Evolutionary conservation across 2,888 invertebrate species (phyloP).

Genomic region (Chesias legatella): DNA sequence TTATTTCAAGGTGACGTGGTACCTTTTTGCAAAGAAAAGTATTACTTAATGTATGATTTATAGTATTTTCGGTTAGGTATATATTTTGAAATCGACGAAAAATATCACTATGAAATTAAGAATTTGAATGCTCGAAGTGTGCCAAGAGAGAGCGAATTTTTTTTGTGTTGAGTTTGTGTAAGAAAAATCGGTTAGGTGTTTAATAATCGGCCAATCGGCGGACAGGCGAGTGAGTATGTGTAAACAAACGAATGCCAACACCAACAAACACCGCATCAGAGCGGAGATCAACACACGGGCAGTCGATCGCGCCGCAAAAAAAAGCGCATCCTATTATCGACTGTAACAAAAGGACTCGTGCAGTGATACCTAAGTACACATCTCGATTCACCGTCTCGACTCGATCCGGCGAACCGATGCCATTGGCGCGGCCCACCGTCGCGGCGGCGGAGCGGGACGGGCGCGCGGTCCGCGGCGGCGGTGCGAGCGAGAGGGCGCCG

Average conservation of each 20-base stretch:
- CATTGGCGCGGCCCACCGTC: slow-evolving; percentile 80
- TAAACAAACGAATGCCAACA: slow-evolving; percentile 53
- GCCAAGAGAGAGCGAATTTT: no score
- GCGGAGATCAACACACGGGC: slow-evolving; percentile 51
- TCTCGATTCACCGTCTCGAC: slow-evolving; percentile 80
- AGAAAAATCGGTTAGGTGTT: slow-evolving; percentile 2
- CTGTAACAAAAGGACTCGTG: slow-evolving; percentile 79
- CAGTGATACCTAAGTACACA: slow-evolving; percentile 81
- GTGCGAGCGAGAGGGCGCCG: slow-evolving; percentile 72
- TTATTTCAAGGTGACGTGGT: slow-evolving; percentile 55
- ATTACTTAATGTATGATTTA: no score
- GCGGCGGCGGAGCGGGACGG: slow-evolving; percentile 66
- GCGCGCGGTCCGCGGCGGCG: slow-evolving; percentile 35
- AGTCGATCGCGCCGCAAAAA: slow-evolving; percentile 69
- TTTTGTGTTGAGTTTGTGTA: slow-evolving; percentile 4
- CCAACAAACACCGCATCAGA: slow-evolving; percentile 38
- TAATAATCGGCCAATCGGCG: slow-evolving; percentile 1
- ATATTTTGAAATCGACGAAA: no score
- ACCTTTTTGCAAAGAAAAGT: slow-evolving; percentile 12
- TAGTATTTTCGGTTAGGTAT: no score
- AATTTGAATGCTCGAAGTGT: no score
- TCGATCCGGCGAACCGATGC: slow-evolving; percentile 77
- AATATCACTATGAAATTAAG: no score
- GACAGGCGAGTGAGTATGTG: slow-evolving; percentile 28
- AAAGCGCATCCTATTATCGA: slow-evolving; percentile 81